A percentile compares a stretch with the other conserved stretches of the same genome.
Evolutionary conservation across 2,888 invertebrate genomes (phyloP).

Genomic region (Gymnoscelis rufifasciata): DNA sequence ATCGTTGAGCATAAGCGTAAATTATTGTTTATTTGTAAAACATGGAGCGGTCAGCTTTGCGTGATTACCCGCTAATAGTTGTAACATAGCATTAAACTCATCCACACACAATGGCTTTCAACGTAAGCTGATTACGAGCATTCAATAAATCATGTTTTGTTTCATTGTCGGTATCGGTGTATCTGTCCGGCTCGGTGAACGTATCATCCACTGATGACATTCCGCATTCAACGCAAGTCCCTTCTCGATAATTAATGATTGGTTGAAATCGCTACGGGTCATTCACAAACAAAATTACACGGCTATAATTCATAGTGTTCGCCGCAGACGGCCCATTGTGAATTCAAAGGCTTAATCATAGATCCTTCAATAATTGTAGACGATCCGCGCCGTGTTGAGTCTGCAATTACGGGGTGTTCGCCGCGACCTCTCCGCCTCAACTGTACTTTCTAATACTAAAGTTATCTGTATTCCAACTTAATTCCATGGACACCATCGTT

Average conservation of each 20-base stretch:
- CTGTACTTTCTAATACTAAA: not conserved
- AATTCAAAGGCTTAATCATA: slow-evolving; percentile 29
- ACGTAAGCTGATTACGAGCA: slow-evolving; percentile 8
- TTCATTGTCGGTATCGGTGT: slow-evolving; percentile 10
- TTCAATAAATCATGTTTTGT: slow-evolving; percentile 15
- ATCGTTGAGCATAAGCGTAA: too few species aligned
- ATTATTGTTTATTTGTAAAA: too few species aligned
- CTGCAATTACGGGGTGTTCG: slow-evolving; percentile 19
- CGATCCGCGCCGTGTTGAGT: slow-evolving; percentile 18
- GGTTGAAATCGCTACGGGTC: slow-evolving; percentile 26
- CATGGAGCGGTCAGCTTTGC: slow-evolving; percentile 1
- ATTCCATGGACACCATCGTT: too few species aligned
- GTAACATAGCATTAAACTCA: slow-evolving; percentile 2
- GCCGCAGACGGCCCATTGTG: slow-evolving; percentile 24
- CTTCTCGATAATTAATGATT: slow-evolving; percentile 31
- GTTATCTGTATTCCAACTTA: not conserved
- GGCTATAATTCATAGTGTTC: slow-evolving; percentile 27
- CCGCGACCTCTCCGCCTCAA: slow-evolving; percentile 15
- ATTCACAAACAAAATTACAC: slow-evolving; percentile 29
- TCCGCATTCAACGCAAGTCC: slow-evolving; percentile 28
- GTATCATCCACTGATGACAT: slow-evolving; percentile 28
- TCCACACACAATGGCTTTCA: slow-evolving; percentile 3
- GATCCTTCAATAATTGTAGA: slow-evolving; percentile 25
- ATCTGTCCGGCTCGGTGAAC: slow-evolving; percentile 11
- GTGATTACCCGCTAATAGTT: slow-evolving; percentile 11